phyloP scores from a whole-genome alignment of 2,888 invertebrate species.

The Rhagonycha fulva region DNA sequence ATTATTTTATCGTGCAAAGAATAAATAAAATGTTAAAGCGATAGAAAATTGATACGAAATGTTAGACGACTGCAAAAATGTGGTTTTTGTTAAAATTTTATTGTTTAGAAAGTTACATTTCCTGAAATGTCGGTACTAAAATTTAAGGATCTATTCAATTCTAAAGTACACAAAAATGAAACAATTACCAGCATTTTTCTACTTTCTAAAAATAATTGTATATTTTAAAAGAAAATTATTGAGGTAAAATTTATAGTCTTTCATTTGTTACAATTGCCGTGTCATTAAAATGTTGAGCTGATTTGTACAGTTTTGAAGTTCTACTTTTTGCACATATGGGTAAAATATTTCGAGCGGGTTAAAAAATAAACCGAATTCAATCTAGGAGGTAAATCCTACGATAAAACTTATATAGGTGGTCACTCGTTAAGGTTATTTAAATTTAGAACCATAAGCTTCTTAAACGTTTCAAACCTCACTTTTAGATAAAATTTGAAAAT shows the following conservation, averaged over 20 bases:
- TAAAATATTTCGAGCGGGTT: too few species aligned
- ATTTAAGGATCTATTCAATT: not conserved
- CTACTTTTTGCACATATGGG: too few species aligned
- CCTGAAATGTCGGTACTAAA: not conserved
- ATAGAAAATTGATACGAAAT: not conserved
- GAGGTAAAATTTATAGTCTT: not conserved
- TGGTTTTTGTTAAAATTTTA: not conserved
- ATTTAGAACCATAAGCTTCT: too few species aligned
- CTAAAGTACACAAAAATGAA: not conserved
- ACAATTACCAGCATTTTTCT: not conserved
- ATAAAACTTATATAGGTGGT: too few species aligned
- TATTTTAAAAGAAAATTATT: not conserved
- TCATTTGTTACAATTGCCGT: not conserved
- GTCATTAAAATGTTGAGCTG: not conserved
- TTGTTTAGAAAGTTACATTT: not conserved
- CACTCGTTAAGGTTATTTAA: too few species aligned
- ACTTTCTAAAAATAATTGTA: not conserved
- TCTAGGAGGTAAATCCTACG: too few species aligned
- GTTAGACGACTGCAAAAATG: not conserved
- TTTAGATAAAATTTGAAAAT: too few species aligned
- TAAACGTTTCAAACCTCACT: too few species aligned
- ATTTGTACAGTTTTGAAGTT: too few species aligned
- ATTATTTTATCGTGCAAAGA: not conserved
- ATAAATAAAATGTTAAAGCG: not conserved
- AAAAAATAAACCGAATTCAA: too few species aligned